Evolutionary conservation across 2,888 invertebrate genomes (phyloP).

Genomic region (Diaprepes abbreviatus): DNA sequence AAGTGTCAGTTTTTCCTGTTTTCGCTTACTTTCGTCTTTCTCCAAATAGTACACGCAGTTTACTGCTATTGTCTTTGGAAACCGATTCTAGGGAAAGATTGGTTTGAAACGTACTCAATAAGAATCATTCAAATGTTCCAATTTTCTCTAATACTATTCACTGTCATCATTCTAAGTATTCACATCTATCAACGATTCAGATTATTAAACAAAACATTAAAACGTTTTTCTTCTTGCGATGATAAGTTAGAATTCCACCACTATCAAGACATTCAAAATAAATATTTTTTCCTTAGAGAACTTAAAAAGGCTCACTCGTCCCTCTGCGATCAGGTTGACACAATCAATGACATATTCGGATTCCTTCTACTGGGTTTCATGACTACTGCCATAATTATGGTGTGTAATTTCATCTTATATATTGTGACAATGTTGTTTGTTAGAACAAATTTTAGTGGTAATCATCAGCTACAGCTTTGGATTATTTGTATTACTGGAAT

Average conservation of each 20-base stretch:
- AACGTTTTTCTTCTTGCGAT: neutral
- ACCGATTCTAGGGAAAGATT: neutral
- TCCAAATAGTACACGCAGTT: neutral
- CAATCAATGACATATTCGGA: conserved; percentile 5
- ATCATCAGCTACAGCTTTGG: neutral
- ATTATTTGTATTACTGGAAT: conserved; percentile 1
- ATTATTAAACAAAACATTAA: neutral
- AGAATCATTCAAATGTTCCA: conserved; percentile 8
- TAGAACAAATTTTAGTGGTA: neutral
- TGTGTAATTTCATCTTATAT: conserved; percentile 6
- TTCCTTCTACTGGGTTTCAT: neutral
- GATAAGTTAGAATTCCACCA: neutral
- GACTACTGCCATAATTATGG: neutral
- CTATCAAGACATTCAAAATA: neutral
- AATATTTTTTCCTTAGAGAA: neutral
- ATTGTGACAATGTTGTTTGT: conserved; percentile 5
- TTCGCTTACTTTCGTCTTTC: neutral
- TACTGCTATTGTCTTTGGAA: neutral
- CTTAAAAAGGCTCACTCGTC: conserved; percentile 4
- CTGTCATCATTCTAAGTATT: neutral
- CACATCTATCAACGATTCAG: conserved; percentile 7
- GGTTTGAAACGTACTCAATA: neutral
- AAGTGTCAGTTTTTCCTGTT: neutral
- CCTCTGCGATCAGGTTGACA: conserved; percentile 11
- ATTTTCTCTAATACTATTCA: conserved; percentile 5